Evolutionary conservation across 2,888 invertebrate species (phyloP), one percentile per base, ranked within the genome.

Genomic region (Calliscelio sp.): DNA sequence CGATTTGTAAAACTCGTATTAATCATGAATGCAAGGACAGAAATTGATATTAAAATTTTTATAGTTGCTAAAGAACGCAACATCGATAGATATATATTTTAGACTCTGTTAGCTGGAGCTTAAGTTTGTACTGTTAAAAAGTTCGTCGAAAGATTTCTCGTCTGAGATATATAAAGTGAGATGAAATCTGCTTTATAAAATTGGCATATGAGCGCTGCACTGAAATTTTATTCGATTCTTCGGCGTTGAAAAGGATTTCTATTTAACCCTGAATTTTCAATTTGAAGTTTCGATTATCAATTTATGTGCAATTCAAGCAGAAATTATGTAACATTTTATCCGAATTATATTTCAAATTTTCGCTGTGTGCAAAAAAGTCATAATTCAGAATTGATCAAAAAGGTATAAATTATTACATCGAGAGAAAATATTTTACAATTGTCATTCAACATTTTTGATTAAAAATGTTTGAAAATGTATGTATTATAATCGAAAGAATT

Each of bases 121-220:
- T 35, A 35, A 49, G 32, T 35, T 71, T 46, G 6, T 55, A 24
- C 46, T 16, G 46, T 53, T 57, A 46, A 59, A 59, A 71, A 32
- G 71, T 71, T 49, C 22, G 71, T 6, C 11, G 8, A 44, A 59
- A 71, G 28, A 49, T 35, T 59, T 59, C 16, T 46, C 49, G 11
- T 35, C 2, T 71, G 59, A 59, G 59, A 49, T 49, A 11, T 59
- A 59, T 55, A 24, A 22, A 49, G 59, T 35, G 49, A 55, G 44
- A 55, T 22, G 14, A 65, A 75, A 75, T 65, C 49, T 59, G 28
- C 65, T 63, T 75, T 75, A 75, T 75, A 55, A 75, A 65, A 75
- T 75, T 75, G 55, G 32, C 44, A 65, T 59, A 38, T 16, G 41
- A 53, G 32, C 61, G 55, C 46, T 22, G 53, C 53, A 32, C 18